Conservation (phyloP, 2,113 vertebrate genomes). For the Hyperopisus bebe region DNA sequence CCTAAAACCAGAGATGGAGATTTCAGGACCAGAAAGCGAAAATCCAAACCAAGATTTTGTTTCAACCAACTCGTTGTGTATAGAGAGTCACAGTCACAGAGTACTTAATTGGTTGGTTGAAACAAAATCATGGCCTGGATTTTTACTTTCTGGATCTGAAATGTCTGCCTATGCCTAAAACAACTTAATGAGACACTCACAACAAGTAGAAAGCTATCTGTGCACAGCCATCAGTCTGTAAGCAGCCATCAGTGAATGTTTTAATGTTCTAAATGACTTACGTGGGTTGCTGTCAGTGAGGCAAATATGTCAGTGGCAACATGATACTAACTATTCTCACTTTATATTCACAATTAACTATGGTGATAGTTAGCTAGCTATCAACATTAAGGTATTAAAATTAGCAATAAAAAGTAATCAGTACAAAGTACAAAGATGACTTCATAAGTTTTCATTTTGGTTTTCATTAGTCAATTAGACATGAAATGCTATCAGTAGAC, state of each 20-base stretch:
- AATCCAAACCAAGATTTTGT: too few species aligned
- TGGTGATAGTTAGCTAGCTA: neutral
- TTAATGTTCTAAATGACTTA: neutral
- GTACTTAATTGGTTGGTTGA: too few species aligned
- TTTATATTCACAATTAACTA: neutral
- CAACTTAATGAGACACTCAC: neutral
- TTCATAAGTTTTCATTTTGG: neutral
- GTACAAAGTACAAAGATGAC: neutral
- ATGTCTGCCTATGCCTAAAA: neutral
- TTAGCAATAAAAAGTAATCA: neutral
- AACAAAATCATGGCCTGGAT: too few species aligned
- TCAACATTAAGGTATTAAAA: neutral
- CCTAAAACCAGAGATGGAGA: neutral
- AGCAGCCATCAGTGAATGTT: neutral
- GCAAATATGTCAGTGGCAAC: neutral
- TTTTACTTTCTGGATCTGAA: too few species aligned
- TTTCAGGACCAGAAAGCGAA: too few species aligned
- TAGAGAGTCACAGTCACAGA: too few species aligned
- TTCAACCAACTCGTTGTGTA: too few species aligned
- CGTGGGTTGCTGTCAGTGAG: neutral
- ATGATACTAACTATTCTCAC: neutral
- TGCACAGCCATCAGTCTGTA: neutral
- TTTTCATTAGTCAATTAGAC: neutral
- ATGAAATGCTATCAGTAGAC: neutral
- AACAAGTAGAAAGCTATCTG: neutral